Conservation (phyloP, 1,140 invertebrate species). For the Drepana arcuata region DNA sequence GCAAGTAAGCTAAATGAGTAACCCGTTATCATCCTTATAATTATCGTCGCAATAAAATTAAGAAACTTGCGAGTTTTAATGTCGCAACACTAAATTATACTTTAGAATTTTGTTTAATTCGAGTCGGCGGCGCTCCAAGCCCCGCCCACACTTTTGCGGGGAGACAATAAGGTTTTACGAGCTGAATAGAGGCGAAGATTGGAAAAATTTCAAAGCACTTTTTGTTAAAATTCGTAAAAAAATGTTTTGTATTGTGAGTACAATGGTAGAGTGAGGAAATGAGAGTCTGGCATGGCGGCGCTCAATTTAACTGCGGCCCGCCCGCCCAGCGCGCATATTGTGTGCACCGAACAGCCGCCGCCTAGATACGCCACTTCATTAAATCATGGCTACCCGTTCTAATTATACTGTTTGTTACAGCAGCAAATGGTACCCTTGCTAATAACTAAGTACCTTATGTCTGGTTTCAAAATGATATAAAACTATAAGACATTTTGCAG, state of each 20-base stretch:
- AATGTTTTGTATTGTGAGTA: constrained; percentile 70
- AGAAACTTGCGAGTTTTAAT: constrained; percentile 33
- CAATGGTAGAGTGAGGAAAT: constrained; percentile 64
- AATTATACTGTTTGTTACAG: neutral
- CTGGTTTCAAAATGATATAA: too few relatives aligned
- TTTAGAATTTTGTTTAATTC: constrained; percentile 30
- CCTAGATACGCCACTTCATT: constrained; percentile 11
- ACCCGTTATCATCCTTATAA: constrained; percentile 56
- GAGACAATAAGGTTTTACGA: constrained; percentile 59
- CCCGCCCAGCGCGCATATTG: constrained; percentile 11
- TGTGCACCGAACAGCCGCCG: constrained; percentile 11
- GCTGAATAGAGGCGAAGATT: constrained; percentile 67
- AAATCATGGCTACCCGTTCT: neutral
- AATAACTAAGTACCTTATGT: too few relatives aligned
- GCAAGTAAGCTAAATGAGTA: constrained; percentile 53
- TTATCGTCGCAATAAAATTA: constrained; percentile 55
- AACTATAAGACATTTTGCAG: too few relatives aligned
- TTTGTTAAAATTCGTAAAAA: constrained; percentile 68
- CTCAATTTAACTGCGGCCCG: constrained; percentile 55
- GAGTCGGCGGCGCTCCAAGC: constrained; percentile 8
- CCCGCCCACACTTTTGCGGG: constrained; percentile 34
- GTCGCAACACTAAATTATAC: constrained; percentile 32
- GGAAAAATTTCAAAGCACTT: constrained; percentile 70
- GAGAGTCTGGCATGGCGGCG: constrained; percentile 55
- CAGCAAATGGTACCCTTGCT: too few relatives aligned